Conservation (phyloP, 2,113 vertebrate species). For the Dolichallabes microphthalmus region DNA sequence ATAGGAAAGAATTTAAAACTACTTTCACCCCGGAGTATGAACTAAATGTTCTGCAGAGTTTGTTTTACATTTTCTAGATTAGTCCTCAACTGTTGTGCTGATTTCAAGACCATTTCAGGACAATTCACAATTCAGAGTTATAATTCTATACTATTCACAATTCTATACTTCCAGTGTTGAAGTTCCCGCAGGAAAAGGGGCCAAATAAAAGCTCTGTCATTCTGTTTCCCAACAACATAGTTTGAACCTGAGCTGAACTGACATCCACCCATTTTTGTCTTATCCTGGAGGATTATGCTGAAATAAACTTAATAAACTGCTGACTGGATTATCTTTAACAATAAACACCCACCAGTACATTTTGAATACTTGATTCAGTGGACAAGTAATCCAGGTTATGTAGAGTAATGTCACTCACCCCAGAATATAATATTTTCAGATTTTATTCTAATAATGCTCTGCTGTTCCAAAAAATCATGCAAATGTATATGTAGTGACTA, state of each 20-base stretch:
- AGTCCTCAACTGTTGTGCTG: not conserved
- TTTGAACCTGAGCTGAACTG: constrained; percentile 25
- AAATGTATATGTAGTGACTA: not conserved
- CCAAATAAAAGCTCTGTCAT: constrained; percentile 7
- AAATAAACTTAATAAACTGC: not conserved
- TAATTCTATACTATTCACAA: too few relatives aligned
- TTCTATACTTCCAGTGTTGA: not conserved
- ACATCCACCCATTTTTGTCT: constrained; percentile 38
- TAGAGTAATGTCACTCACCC: not conserved
- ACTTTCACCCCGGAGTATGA: not conserved
- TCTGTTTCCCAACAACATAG: not conserved
- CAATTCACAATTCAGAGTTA: not conserved
- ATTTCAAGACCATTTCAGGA: not conserved
- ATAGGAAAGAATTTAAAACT: too few relatives aligned
- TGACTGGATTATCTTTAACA: constrained; percentile 43
- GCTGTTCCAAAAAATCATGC: not conserved
- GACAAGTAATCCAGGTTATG: constrained; percentile 36
- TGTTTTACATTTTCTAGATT: not conserved
- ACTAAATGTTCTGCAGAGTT: not conserved
- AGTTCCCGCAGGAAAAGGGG: not conserved
- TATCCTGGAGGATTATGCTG: not conserved
- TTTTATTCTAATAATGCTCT: not conserved
- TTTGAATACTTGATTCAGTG: constrained; percentile 12
- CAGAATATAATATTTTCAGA: constrained; percentile 2
- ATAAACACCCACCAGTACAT: constrained; percentile 39